Evolutionary conservation across 2,888 invertebrate species (phyloP).

Genomic region (Galerucella pusilla): DNA sequence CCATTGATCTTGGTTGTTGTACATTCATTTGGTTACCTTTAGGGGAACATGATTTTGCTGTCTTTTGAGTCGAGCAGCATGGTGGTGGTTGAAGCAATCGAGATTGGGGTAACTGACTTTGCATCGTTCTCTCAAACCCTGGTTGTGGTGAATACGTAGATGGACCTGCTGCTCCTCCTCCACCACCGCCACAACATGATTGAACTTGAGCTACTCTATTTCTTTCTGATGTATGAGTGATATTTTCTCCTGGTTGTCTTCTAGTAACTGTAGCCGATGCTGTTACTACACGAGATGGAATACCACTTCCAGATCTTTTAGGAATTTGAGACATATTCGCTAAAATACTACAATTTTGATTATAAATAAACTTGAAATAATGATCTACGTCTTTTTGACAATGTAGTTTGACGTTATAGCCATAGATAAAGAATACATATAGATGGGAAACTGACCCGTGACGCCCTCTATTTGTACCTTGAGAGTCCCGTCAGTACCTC

Average conservation of each 20-base stretch:
- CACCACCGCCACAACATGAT: conserved; percentile 4
- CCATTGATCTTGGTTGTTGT: background rate
- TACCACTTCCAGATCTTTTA: conserved; percentile 17
- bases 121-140: background rate
- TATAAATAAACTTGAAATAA: background rate
- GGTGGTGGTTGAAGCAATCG: background rate
- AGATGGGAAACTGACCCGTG: no score
- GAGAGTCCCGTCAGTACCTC: no score
- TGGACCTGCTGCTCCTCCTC: background rate
- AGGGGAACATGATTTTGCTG: background rate
- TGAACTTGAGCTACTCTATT: conserved; percentile 31
- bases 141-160: background rate
- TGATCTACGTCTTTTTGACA: background rate
- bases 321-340: conserved; percentile 37
- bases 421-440: no score
- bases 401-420: background rate
- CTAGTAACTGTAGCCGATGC: conserved; percentile 26
- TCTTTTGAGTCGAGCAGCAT: conserved; percentile 3
- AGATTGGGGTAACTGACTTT: conserved; percentile 5
- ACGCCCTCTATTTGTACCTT: no score
- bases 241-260: conserved; percentile 33
- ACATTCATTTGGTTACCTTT: background rate
- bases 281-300: conserved; percentile 20
- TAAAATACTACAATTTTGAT: conserved; percentile 1
- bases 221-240: conserved; percentile 25